Percentiles rank a stretch among this genome's conserved stretches.
These are phyloP conservation scores for Selene dorsalis DNA, from an alignment of 2,797 vertebrate genomes.

Conservation along the genomic window DNA sequence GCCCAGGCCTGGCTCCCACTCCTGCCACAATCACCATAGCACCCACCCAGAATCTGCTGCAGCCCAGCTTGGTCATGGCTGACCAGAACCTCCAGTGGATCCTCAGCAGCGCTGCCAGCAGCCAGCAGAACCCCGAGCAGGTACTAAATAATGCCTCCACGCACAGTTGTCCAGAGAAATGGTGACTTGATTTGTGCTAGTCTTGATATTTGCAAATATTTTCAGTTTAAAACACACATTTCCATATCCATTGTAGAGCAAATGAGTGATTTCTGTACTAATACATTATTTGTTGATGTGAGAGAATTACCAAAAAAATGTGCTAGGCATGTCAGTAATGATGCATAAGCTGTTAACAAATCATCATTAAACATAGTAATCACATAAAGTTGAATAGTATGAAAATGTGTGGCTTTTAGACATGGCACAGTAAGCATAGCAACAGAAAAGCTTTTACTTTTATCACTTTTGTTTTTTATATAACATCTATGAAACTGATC, in stretches of 20 bases:
- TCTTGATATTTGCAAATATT: background rate
- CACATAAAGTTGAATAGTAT: background rate
- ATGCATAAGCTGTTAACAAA: background rate
- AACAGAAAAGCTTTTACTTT: background rate
- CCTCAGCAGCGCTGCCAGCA: constrained; percentile 92
- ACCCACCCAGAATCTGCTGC: constrained; percentile 91
- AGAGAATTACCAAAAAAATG: background rate
- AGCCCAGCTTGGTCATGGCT: constrained; percentile 94
- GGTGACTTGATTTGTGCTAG: background rate
- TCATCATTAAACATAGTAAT: background rate
- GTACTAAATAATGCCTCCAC: constrained; percentile 84
- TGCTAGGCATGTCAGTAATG: background rate
- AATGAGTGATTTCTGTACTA: background rate
- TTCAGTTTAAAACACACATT: background rate
- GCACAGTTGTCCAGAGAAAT: background rate
- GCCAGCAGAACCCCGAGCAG: constrained; percentile 91
- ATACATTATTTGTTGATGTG: background rate
- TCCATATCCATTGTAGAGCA: background rate
- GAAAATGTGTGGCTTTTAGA: background rate
- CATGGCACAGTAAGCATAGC: background rate
- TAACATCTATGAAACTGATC: background rate
- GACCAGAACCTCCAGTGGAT: constrained; percentile 99
- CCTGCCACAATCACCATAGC: constrained; percentile 88
- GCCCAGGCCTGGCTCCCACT: constrained; percentile 55
- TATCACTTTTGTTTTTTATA: background rate